Evolutionary conservation across 1,140 invertebrate genomes (phyloP), one percentile per base, ranked within the genome.

Genomic region (Cyclina sinensis): DNA sequence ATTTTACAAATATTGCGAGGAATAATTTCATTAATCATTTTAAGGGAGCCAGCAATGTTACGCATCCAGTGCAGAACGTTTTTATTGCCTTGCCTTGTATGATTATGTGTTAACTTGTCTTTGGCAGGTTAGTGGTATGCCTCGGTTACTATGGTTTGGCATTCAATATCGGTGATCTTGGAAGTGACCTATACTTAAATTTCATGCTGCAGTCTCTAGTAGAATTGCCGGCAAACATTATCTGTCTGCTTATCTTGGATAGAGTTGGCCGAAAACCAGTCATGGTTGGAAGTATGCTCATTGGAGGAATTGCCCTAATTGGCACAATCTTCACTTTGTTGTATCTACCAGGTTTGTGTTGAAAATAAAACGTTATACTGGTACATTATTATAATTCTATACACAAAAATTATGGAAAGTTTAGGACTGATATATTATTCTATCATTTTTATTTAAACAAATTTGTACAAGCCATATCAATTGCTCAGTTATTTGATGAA

Each of bases 191-290:
- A 88, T 95, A 95, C 88, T 37, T 92, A 43, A 94, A 92, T 89
- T 90, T 90, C 54, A 73, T 86, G 32, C 32, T 94, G 21, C 84
- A 70, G 21, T 97, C 97, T 0, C 94, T 96, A 3, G 97, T 98
- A 0, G 98, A 98, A 95, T 96, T 98, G 87, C 97, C 97, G 0
- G 97, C 97, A 1, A 98, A 98, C 92, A 95, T 95, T 0, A 96
- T 97, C 90, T 94, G 97, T 0, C 16, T 89, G 4, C 94, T 97
- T 5, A 62, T 88, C 0, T 32, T 92, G 43, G 88, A 90, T 62
- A 46, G 89, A 16, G 18, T 92, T 0, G 92, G 93, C 7, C 70
- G 93, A 59, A 92, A 92, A 57, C 35, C 27, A 12, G 82, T 91
- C 27, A 90, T 91, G 48, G 87, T 86, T 14, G 78, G 76, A 5